Conservation (phyloP, 2,797 vertebrate genomes). For the Chelon labrosus region DNA sequence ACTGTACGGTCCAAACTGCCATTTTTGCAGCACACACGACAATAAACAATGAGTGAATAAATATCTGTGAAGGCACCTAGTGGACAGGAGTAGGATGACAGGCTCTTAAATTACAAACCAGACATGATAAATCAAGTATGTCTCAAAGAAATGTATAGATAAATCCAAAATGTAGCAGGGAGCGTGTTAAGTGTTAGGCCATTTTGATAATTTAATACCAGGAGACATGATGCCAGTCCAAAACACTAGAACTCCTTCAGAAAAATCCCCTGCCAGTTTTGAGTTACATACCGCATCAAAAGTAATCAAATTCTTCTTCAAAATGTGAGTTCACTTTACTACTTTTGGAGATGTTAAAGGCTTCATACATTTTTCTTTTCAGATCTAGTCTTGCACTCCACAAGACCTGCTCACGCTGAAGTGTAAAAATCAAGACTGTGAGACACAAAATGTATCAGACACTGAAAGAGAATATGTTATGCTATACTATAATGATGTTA, state of each 20-base stretch:
- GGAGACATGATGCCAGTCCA: too few relatives aligned
- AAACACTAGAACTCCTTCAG: too few relatives aligned
- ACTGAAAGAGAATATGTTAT: background rate
- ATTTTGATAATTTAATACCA: too few relatives aligned
- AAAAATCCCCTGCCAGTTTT: too few relatives aligned
- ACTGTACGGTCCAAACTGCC: too few relatives aligned
- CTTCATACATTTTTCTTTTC: background rate
- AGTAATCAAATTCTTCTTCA: background rate
- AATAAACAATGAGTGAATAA: too few relatives aligned
- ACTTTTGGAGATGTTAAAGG: background rate
- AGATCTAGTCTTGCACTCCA: background rate
- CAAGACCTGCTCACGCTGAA: background rate
- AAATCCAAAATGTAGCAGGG: too few relatives aligned
- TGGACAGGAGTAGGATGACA: slow-evolving; percentile 9
- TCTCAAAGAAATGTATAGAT: too few relatives aligned
- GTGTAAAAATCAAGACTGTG: background rate
- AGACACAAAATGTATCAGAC: background rate
- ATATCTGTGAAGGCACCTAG: background rate
- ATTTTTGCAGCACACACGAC: too few relatives aligned
- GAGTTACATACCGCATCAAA: background rate
- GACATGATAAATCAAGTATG: too few relatives aligned
- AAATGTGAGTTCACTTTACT: background rate
- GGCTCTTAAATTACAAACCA: background rate
- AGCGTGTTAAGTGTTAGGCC: too few relatives aligned
- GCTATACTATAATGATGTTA: background rate